These are phyloP conservation scores for Anticlea derivata DNA, from an alignment of 2,888 invertebrate species.

Conservation along the genomic window DNA sequence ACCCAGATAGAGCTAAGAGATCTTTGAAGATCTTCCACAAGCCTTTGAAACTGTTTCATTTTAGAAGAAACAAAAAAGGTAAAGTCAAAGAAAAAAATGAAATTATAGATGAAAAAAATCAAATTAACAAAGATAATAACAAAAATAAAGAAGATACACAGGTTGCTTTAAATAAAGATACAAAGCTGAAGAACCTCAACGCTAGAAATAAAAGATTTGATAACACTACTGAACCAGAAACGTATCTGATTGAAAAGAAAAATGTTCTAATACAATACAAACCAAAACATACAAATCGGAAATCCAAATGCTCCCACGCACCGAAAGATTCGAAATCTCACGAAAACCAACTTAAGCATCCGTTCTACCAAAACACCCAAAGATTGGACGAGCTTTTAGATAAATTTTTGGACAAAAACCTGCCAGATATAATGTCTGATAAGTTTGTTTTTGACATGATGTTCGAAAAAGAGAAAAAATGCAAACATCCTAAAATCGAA, in stretches of 20 bases:
- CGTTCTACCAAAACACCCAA: constrained; percentile 63
- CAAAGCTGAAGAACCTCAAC: constrained; percentile 6
- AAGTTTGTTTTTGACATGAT: constrained; percentile 42
- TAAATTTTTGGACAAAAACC: constrained; percentile 48
- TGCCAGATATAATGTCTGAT: constrained; percentile 44
- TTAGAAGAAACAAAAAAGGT: constrained; percentile 23
- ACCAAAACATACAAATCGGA: constrained; percentile 37
- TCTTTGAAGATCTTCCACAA: constrained; percentile 40
- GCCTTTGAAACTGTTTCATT: constrained; percentile 27
- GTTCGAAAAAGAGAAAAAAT: constrained; percentile 35
- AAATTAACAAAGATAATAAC: constrained; percentile 1
- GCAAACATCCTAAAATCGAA: constrained; percentile 36
- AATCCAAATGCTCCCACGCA: constrained; percentile 59
- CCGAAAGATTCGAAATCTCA: constrained; percentile 54
- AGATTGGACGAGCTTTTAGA: constrained; percentile 59
- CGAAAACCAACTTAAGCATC: constrained; percentile 60
- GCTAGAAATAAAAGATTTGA: constrained; percentile 33
- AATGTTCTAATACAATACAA: constrained; percentile 53
- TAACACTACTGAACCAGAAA: constrained; percentile 41
- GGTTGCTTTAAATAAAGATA: background rate
- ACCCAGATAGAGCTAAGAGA: constrained; percentile 50
- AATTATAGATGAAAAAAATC: background rate
- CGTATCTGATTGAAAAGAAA: constrained; percentile 55
- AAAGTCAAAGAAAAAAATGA: background rate
- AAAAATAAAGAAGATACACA: constrained; percentile 3